Evolutionary conservation across 1,140 invertebrate species (phyloP).

Genomic region (Pseudoatta argentina): DNA sequence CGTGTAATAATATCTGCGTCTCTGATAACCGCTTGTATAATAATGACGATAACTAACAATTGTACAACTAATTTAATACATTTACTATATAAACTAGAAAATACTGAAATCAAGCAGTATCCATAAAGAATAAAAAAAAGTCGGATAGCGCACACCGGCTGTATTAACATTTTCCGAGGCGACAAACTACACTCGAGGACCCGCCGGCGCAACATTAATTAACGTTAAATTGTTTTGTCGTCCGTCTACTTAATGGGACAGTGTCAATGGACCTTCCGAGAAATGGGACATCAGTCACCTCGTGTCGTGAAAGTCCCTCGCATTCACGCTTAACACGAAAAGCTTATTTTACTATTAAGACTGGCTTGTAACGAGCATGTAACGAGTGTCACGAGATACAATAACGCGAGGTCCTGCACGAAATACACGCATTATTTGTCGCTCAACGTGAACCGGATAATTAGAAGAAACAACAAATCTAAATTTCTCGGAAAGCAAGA

Average conservation of each 20-base stretch:
- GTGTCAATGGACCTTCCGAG: constrained; percentile 80
- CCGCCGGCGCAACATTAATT: constrained; percentile 76
- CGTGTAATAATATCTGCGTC: background rate
- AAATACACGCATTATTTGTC: constrained; percentile 49
- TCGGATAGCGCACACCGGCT: background rate
- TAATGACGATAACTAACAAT: constrained; percentile 1
- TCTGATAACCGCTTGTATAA: background rate
- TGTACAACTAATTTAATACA: background rate
- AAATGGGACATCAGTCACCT: constrained; percentile 66
- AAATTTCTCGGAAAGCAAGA: constrained; percentile 17
- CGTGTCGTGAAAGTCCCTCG: constrained; percentile 36
- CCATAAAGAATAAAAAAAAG: background rate
- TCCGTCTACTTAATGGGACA: constrained; percentile 74
- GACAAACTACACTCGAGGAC: background rate
- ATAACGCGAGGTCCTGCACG: constrained; percentile 30
- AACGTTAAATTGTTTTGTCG: constrained; percentile 79
- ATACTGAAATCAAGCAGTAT: constrained; percentile 3
- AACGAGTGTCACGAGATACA: constrained; percentile 32
- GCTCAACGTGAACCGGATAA: constrained; percentile 7
- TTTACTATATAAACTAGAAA: background rate
- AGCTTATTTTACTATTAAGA: constrained; percentile 54
- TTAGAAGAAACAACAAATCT: constrained; percentile 12
- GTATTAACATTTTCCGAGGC: constrained; percentile 56
- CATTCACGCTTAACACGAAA: constrained; percentile 49
- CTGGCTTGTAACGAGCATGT: background rate